Conservation (phyloP, 92 coral and sea anemone species). For the Blastomussa wellsi region DNA sequence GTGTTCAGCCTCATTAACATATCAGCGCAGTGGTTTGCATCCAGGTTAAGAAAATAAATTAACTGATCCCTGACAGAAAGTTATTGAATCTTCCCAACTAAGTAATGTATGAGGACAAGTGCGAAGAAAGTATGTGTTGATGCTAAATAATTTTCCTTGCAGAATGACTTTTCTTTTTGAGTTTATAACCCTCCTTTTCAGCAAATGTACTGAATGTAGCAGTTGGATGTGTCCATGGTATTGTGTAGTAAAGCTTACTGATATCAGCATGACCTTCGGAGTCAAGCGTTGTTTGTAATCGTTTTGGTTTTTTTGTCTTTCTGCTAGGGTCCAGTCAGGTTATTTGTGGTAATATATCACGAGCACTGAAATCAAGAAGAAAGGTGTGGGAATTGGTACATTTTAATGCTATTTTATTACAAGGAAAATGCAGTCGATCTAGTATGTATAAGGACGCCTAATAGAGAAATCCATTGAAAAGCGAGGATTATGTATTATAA, state of each 20-base stretch:
- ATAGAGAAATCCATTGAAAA: too few species aligned
- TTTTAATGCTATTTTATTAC: neutral
- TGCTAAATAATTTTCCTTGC: neutral
- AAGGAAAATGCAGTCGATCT: too few species aligned
- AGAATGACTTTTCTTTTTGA: neutral
- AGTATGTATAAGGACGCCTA: too few species aligned
- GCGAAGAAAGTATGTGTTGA: neutral
- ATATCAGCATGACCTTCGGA: too few species aligned
- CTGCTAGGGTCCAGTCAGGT: slow-evolving; percentile 85
- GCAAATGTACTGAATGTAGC: too few species aligned
- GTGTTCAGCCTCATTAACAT: too few species aligned
- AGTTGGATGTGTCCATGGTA: neutral
- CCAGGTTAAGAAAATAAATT: neutral
- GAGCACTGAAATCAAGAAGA: slow-evolving; percentile 86
- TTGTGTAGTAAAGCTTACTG: too few species aligned
- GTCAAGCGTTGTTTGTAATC: too few species aligned
- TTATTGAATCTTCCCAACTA: too few species aligned
- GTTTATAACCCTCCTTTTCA: too few species aligned
- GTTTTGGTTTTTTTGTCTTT: too few species aligned
- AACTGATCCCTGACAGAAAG: neutral
- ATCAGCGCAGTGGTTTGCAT: neutral
- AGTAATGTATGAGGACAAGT: neutral
- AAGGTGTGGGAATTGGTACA: slow-evolving; percentile 54
- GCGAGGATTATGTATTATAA: too few species aligned
- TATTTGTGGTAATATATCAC: slow-evolving; percentile 94